Evolutionary conservation across 2,113 vertebrate genomes (phyloP), one percentile per base, ranked within the genome.

Genomic region (Pollimyrus isidori): DNA sequence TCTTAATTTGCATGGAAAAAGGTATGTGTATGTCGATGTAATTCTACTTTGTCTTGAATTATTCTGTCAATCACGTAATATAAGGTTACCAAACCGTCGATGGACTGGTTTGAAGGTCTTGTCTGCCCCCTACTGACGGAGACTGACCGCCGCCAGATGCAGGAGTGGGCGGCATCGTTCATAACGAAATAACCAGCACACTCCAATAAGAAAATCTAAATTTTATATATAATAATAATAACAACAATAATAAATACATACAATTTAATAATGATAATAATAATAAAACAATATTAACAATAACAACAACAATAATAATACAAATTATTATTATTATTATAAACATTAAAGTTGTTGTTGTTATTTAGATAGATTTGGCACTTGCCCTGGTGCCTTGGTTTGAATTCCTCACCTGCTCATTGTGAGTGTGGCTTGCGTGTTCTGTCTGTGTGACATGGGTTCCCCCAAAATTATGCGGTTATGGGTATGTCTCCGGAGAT

Each of bases 101-200:
- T 17, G 6, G 50, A 80, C 15, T 15, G 19, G 39, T 88, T 23
- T 23, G n/a, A 85, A 53, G 86, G 45, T 56, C 91, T 76, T 89
- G 80, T 46, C 92, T 94, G 94, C 93, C 94, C 92, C 91, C 95
- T 92, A 23, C 76, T 88, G 91, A 88, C 21, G 15, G 17, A 39
- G 17, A 26, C 7, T 4, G n/a, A 30, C 19, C 30, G 35, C 11
- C 39, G 76, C 53, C n/a, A 62, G 52, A 82, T 48, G 42, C 7
- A 48, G 19, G 42, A 83, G 35, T 45, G 80, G 9, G 69, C 13
- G 69, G 13, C 69, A 76, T 17, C 19, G 17, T 84, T 84, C 45
- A 84, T 19, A 46, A n/a, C 6, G 85, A 86, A 86, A 52, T 84
- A 35, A 19, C 15, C 85, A 15, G 46, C n/a, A 17, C 45, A n/a